phyloP scores from a whole-genome alignment of 2,888 invertebrate species.

The Papilio protenor region DNA sequence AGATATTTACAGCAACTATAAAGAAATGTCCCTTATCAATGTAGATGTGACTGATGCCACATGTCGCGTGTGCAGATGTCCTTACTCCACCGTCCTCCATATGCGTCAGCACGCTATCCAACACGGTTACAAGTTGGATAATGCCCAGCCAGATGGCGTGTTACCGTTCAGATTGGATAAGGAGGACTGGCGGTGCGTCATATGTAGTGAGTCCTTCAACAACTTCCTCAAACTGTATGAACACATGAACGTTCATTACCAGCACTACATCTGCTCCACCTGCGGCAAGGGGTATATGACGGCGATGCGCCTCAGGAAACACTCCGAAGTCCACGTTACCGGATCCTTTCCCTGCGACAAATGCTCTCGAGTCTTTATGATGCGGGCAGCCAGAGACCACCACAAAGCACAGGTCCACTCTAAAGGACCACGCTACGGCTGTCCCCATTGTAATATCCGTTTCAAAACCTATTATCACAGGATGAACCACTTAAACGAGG shows the following conservation, averaged over 20 bases:
- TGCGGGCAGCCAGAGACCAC: conserved; percentile 72
- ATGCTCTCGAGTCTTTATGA: conserved; percentile 68
- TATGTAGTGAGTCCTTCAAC: conserved; percentile 70
- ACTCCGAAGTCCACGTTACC: conserved; percentile 72
- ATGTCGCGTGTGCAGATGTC: conserved; percentile 65
- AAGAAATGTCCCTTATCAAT: conserved; percentile 77
- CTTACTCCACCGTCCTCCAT: conserved; percentile 58
- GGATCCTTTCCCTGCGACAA: conserved; percentile 74
- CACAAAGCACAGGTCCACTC: conserved; percentile 72
- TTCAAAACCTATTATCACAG: conserved; percentile 74
- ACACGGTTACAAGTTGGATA: conserved; percentile 67
- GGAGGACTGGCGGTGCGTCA: conserved; percentile 71
- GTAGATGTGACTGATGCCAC: conserved; percentile 68
- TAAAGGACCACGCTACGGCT: conserved; percentile 73
- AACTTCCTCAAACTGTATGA: conserved; percentile 77
- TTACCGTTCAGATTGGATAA: conserved; percentile 72
- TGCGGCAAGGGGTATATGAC: conserved; percentile 80
- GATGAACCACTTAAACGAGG: conserved; percentile 72
- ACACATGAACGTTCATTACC: conserved; percentile 78
- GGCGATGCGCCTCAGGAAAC: conserved; percentile 72
- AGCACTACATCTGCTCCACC: conserved; percentile 75
- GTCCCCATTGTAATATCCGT: conserved; percentile 72
- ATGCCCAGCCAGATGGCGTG: conserved; percentile 71
- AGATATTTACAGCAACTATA: conserved; percentile 77
- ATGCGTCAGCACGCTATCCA: conserved; percentile 68